A percentile compares a stretch with the other conserved stretches of the same genome.
phyloP scores from a whole-genome alignment of 2,888 invertebrate species.

The Arrhopalites spinosus region DNA sequence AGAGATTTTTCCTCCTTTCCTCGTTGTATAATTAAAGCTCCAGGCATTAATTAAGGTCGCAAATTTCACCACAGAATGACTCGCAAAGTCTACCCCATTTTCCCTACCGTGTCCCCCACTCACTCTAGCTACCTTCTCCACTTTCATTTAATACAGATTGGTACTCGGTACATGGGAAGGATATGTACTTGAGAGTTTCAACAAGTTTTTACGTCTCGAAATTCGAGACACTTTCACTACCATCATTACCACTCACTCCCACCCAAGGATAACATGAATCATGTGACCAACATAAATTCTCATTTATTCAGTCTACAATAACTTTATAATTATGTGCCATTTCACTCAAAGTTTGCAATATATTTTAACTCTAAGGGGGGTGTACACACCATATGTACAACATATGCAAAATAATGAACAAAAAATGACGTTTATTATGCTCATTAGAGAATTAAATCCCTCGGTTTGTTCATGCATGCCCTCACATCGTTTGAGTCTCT shows the following conservation, averaged over 20 bases:
- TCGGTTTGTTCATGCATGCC: neutral
- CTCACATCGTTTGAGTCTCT: neutral
- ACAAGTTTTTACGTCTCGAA: neutral
- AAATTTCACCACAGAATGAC: constrained; percentile 41
- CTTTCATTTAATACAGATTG: neutral
- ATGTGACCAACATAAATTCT: no score
- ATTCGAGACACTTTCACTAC: no score
- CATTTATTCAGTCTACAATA: no score
- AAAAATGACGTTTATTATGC: neutral
- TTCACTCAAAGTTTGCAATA: no score
- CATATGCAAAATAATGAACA: no score
- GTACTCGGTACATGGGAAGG: neutral
- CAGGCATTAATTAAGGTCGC: constrained; percentile 45
- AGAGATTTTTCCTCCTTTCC: constrained; percentile 37
- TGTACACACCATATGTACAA: no score
- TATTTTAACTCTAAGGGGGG: no score
- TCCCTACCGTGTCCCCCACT: neutral
- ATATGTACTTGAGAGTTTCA: neutral
- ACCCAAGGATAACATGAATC: no score
- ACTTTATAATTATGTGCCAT: no score
- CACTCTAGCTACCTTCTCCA: neutral
- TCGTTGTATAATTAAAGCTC: constrained; percentile 40
- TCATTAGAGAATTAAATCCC: neutral
- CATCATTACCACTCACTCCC: no score
- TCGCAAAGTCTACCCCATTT: no score